Evolutionary conservation across 2,888 invertebrate genomes (phyloP), one percentile per base, ranked within the genome.

Genomic region (Drosophila kanekoi): DNA sequence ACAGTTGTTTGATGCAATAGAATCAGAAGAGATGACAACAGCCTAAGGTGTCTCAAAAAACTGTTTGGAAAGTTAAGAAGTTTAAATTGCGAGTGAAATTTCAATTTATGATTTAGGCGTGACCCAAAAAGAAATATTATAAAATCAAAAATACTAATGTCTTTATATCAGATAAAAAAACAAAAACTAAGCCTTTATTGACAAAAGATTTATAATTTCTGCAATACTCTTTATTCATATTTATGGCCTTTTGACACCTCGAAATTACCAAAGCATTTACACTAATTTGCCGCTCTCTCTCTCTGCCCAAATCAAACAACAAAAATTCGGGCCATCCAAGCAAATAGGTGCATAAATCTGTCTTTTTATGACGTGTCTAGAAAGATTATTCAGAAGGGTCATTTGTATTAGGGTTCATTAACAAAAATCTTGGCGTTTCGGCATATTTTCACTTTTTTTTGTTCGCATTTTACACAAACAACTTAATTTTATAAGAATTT

Each of bases 321-420:
- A 28, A 28, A 51, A 56, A 33, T 35, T 33, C 14, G 33, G 23
- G 28, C 14, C 40, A 20, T 66, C 49, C 13, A 51, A 49, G 56
- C 63, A 63, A 76, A 81, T 70, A 71, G 43, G 62, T 69, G 47
- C 72, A 81, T 67, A 74, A 72, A 77, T 77, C 68, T 61, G 40
- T 73, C 60, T 56, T 47, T 77, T 74, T 61, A 72, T 76, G 32
- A 33, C 23, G 10, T 20, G 47, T 4, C 32, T 28, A 13, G 8
- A 38, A 40, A 62, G 60, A 72, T 58, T 63, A 62, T 72, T 64
- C 60, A 62, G 72, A 66, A 68, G 82, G 66, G 75, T 75, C 72
- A 71, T 64, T 66, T 62, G 59, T 59, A 40, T 61, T 60, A 52
- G 58, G 66, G 76, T 74, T 61, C 52, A 57, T 51, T 60, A 52